Evolutionary conservation across 2,113 vertebrate genomes (phyloP).

Genomic region (Zosterops lateralis): DNA sequence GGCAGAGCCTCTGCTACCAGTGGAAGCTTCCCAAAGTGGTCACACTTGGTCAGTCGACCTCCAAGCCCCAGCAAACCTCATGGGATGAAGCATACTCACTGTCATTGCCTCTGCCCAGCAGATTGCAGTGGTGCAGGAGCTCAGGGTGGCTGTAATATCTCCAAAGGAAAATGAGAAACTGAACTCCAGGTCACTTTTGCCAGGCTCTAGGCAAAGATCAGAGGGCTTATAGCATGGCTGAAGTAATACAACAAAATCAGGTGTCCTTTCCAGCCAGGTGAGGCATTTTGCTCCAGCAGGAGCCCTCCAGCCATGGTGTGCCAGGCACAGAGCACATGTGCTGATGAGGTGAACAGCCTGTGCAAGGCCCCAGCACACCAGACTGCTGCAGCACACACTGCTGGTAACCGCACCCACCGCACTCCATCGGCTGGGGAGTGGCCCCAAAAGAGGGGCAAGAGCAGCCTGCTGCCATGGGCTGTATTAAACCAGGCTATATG

Average conservation of each 20-base stretch:
- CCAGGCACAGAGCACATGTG: fast-evolving
- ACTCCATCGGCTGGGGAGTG: fast-evolving
- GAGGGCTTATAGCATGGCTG: background rate
- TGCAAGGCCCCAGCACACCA: fast-evolving
- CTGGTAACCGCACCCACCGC: fast-evolving
- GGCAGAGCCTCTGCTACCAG: background rate
- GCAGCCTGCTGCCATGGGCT: background rate
- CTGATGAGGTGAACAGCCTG: fast-evolving
- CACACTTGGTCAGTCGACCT: background rate
- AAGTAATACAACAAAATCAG: background rate
- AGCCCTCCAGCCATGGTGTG: fast-evolving
- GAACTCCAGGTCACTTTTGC: background rate
- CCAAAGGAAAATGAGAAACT: background rate
- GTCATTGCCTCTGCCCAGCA: background rate
- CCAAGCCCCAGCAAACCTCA: background rate
- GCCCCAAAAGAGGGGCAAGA: background rate
- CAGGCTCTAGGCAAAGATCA: background rate
- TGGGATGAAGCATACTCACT: fast-evolving
- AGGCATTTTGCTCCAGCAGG: background rate
- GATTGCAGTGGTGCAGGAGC: background rate
- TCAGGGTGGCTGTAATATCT: background rate
- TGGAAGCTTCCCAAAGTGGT: fast-evolving
- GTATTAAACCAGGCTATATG: background rate
- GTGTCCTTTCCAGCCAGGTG: background rate
- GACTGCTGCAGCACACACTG: background rate